A percentile compares a stretch with the other conserved stretches of the same genome.
Conservation (phyloP, 1,140 invertebrate species). For the Drosophila trapezifrons region DNA sequence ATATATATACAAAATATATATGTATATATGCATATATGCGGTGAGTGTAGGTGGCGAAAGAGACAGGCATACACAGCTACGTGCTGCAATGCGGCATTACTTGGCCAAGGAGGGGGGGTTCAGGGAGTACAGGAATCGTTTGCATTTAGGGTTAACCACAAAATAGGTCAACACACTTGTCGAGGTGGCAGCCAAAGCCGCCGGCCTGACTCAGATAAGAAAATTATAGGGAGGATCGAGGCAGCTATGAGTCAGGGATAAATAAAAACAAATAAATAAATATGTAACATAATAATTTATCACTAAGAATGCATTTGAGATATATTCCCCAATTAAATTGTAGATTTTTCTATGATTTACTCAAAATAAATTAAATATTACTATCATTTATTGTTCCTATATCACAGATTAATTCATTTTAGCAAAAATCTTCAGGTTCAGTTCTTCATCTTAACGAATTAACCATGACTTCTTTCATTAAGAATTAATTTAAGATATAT, state of each 20-base stretch:
- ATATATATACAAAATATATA: conserved; percentile 11
- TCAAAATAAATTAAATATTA: too few relatives aligned
- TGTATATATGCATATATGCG: background rate
- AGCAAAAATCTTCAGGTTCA: too few relatives aligned
- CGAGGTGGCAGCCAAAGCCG: conserved; percentile 1
- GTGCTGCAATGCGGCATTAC: conserved; percentile 52
- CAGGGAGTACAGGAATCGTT: conserved; percentile 4
- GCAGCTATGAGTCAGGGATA: conserved; percentile 25
- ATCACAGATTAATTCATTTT: too few relatives aligned
- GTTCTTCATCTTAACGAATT: too few relatives aligned
- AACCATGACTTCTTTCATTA: too few relatives aligned
- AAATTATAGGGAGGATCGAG: conserved; percentile 20
- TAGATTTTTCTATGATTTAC: too few relatives aligned
- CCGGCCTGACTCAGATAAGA: conserved; percentile 34
- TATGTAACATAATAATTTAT: too few relatives aligned
- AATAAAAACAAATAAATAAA: background rate
- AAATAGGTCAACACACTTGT: conserved; percentile 51
- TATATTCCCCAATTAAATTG: too few relatives aligned
- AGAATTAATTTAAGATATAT: too few relatives aligned
- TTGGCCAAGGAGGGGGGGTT: background rate
- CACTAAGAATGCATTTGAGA: background rate
- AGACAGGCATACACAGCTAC: conserved; percentile 25
- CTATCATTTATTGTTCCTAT: too few relatives aligned
- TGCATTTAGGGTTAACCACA: conserved; percentile 36
- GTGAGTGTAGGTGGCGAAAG: conserved; percentile 19